Evolutionary conservation across 2,113 vertebrate species (phyloP), one percentile per base, ranked within the genome.

Genomic region (Hystrix brachyura): DNA sequence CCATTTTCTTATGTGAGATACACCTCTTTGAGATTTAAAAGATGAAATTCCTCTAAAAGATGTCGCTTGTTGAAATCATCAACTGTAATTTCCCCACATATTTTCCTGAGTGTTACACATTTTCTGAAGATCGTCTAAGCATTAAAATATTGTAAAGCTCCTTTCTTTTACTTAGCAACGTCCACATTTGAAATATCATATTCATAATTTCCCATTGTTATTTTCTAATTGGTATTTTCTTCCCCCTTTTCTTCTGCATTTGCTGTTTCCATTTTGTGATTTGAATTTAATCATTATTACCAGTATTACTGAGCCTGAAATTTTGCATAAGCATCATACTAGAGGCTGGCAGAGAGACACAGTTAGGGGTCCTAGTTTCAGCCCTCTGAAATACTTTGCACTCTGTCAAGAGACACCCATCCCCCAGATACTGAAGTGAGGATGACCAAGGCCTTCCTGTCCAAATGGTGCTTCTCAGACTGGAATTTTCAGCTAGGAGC

Each of bases 111-210:
- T 60, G 3, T 32, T 57, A 8, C 6, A 60, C 5, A 86, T 67
- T 87, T 91, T 43, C 64, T 96, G 34, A 88, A 74, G 53, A 51
- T 34, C 10, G 23, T 59, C 46, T 57, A 53, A 48, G 3, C 62
- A 76, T 71, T 90, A 18, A 94, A 84, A 57, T 38, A 3, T 43
- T 80, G 29, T 60, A 91, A 91, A 87, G 79, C 32, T 65, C 17
- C 65, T 76, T 95, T 94, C 38, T 93, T 86, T 97, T 91, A 91
- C 19, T 90, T 60, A 81, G 32, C 15, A 64, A 94, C 91, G 79
- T 79, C 62, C 34, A 67, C 89, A 64, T 43, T 91, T 34, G 2
- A 25, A 25, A 62, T 82, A 81, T 43, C 59, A 91, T 59, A 64
- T 64, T 64, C 29, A 90, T n/a, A 95, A 62, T 10, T 72, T 86